Evolutionary conservation across 2,888 invertebrate species (phyloP).

Genomic region (Cosmopolites sordidus): DNA sequence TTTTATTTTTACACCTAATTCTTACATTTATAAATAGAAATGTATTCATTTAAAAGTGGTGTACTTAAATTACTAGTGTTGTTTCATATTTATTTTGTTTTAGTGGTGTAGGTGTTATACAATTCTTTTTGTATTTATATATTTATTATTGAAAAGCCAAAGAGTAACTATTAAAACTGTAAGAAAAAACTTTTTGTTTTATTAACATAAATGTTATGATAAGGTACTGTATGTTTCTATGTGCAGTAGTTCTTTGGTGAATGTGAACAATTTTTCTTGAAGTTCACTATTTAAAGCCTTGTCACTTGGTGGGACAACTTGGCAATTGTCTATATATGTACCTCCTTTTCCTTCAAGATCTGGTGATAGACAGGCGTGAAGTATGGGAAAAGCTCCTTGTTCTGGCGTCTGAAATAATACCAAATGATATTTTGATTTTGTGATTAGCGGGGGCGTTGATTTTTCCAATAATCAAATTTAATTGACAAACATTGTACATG

Average conservation of each 20-base stretch:
- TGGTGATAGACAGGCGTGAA: slow-evolving; percentile 71
- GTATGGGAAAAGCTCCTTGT: slow-evolving; percentile 74
- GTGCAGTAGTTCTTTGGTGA: slow-evolving; percentile 60
- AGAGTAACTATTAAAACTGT: slow-evolving; percentile 8
- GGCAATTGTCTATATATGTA: slow-evolving; percentile 76
- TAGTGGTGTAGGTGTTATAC: slow-evolving; percentile 14
- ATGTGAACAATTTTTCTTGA: slow-evolving; percentile 65
- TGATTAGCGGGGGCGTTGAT: too few relatives aligned
- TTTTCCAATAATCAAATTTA: slow-evolving; percentile 1
- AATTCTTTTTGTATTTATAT: slow-evolving; percentile 9
- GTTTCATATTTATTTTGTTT: slow-evolving; percentile 1
- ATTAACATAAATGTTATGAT: too few relatives aligned
- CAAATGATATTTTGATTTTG: too few relatives aligned
- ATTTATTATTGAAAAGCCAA: slow-evolving; percentile 6
- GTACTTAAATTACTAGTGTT: slow-evolving; percentile 1
- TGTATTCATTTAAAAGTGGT: too few relatives aligned
- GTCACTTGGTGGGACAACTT: slow-evolving; percentile 53
- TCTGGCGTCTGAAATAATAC: slow-evolving; percentile 59
- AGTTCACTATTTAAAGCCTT: slow-evolving; percentile 48
- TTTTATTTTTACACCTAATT: too few relatives aligned
- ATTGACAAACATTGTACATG: not conserved
- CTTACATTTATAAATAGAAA: too few relatives aligned
- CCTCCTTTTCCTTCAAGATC: slow-evolving; percentile 72
- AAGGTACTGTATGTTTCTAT: slow-evolving; percentile 49
- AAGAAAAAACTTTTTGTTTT: not conserved